Conservation (phyloP, 1,140 invertebrate genomes). For the Leptoteleia sp. region DNA sequence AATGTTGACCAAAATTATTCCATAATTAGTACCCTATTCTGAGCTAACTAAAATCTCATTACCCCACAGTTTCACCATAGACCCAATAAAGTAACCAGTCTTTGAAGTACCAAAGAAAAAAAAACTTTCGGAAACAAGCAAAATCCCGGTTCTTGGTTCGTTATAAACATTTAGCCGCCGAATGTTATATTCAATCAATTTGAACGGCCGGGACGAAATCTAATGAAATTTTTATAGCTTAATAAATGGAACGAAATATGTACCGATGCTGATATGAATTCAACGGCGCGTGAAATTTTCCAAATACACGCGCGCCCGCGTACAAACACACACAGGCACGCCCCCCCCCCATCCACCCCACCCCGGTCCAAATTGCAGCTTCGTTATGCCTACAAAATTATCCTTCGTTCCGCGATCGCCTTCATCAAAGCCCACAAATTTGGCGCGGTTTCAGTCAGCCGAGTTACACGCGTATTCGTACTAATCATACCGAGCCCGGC, state of each 20-base stretch:
- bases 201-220: slow-evolving; percentile 37
- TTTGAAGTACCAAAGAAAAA: no score
- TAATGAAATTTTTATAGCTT: slow-evolving; percentile 58
- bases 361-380: slow-evolving; percentile 45
- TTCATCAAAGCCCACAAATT: slow-evolving; percentile 62
- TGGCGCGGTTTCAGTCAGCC: slow-evolving; percentile 55
- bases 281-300: slow-evolving; percentile 56
- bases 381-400: slow-evolving; percentile 61
- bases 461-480: slow-evolving; percentile 55
- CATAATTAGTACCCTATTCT: no score
- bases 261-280: slow-evolving; percentile 57
- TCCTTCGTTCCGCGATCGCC: slow-evolving; percentile 56
- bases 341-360: no score
- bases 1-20: no score
- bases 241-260: slow-evolving; percentile 61
- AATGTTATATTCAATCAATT: slow-evolving; percentile 48
- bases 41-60: no score
- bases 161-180: slow-evolving; percentile 18
- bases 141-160: no score
- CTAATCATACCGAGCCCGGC: slow-evolving; percentile 52
- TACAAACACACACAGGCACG: slow-evolving; percentile 16
- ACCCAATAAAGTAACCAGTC: no score
- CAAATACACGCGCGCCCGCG: slow-evolving; percentile 34
- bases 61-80: no score
- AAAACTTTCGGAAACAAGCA: no score